Percentiles rank a stretch among this genome's conserved stretches.
phyloP scores from a whole-genome alignment of 2,888 invertebrate genomes.

The Drosophila prolongata region DNA sequence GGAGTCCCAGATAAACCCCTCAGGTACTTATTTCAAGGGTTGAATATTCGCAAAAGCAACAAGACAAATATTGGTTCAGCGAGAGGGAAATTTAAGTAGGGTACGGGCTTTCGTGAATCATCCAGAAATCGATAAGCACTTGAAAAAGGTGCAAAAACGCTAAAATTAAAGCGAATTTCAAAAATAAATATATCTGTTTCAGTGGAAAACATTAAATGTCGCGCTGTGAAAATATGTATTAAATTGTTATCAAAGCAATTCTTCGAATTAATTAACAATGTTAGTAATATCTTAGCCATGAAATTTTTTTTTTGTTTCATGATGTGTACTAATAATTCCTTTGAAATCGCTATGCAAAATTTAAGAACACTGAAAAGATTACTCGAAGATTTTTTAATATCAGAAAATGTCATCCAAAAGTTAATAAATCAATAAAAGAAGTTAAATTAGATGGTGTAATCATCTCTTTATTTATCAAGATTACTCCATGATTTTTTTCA shows the following conservation, averaged over 20 bases:
- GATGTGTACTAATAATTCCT: no score
- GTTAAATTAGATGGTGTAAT: neutral
- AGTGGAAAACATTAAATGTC: conserved; percentile 9
- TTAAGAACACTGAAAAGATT: no score
- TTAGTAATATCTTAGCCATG: neutral
- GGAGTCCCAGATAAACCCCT: conserved; percentile 6
- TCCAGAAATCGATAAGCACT: conserved; percentile 8
- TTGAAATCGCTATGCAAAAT: no score
- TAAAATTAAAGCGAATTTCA: neutral
- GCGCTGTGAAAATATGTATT: conserved; percentile 1
- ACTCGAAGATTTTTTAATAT: neutral
- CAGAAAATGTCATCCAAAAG: neutral
- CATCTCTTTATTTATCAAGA: conserved; percentile 4
- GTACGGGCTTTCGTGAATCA: conserved; percentile 15
- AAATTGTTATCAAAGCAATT: conserved; percentile 6
- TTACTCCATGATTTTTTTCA: neutral
- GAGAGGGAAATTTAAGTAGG: conserved; percentile 25
- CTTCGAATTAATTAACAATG: conserved; percentile 3
- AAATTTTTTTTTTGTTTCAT: no score
- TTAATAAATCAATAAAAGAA: neutral
- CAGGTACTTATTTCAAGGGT: conserved; percentile 18
- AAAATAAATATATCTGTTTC: conserved; percentile 9
- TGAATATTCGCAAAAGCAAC: conserved; percentile 14
- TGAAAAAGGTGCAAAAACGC: conserved; percentile 16
- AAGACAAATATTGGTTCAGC: neutral